Percentiles rank a stretch among this genome's conserved stretches.
Evolutionary conservation across 2,113 vertebrate species (phyloP).

Genomic region (Stegostoma tigrinum): DNA sequence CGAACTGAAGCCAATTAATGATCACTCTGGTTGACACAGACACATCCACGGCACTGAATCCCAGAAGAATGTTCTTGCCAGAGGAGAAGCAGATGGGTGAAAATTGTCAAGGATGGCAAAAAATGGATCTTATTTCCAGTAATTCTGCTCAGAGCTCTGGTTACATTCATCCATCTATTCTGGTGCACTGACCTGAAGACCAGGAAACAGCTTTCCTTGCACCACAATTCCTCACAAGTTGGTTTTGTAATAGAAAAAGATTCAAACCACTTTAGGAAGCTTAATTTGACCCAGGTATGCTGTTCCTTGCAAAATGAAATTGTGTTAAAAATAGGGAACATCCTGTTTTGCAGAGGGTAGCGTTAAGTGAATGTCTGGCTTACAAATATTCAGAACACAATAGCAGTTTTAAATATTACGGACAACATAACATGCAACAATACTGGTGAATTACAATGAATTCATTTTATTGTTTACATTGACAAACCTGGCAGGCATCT

Average conservation of each 20-base stretch:
- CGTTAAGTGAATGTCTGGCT: not conserved
- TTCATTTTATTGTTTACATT: not conserved
- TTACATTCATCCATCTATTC: not conserved
- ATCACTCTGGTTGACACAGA: not conserved
- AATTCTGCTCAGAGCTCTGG: not conserved
- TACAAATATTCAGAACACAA: not conserved
- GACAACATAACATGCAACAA: not conserved
- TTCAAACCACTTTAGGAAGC: not conserved
- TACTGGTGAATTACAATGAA: not conserved
- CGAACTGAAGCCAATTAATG: not conserved
- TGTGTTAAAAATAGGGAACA: not conserved
- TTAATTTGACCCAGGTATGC: not conserved
- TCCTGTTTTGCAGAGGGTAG: not conserved
- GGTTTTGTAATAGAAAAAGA: not conserved
- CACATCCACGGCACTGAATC: not conserved
- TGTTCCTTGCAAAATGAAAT: not conserved
- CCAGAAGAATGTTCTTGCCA: not conserved
- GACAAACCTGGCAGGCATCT: conserved; percentile 11
- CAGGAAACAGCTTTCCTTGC: not conserved
- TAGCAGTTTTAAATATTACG: not conserved
- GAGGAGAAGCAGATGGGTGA: not conserved
- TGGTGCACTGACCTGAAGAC: not conserved
- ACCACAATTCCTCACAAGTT: not conserved
- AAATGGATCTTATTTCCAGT: not conserved
- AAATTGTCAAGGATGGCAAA: not conserved